Conservation (phyloP, 2,113 vertebrate genomes). For the Myrmecobius fasciatus region DNA sequence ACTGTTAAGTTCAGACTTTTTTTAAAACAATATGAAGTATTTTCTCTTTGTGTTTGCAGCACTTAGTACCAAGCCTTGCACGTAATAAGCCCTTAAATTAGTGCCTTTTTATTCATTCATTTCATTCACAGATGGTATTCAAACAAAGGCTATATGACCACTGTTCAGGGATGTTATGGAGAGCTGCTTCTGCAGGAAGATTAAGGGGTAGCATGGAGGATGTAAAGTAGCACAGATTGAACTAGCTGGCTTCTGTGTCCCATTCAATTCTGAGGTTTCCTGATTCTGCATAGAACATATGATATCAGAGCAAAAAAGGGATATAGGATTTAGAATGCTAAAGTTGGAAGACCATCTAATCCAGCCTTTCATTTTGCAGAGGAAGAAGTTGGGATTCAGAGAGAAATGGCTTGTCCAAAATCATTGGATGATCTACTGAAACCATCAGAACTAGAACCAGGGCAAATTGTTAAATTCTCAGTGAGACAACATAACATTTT, state of each 20-base stretch:
- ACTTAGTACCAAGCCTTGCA: background rate
- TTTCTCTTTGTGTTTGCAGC: background rate
- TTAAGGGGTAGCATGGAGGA: background rate
- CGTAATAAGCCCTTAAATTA: background rate
- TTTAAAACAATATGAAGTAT: background rate
- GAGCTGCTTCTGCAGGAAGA: background rate
- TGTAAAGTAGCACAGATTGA: background rate
- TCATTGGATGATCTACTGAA: background rate
- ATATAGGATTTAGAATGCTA: background rate
- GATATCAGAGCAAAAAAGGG: background rate
- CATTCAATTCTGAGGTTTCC: background rate
- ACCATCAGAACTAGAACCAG: background rate
- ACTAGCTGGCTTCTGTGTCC: background rate
- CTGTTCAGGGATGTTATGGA: background rate
- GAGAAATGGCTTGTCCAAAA: background rate
- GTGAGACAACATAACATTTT: no score
- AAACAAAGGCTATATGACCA: background rate
- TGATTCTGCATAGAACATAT: background rate
- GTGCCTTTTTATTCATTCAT: background rate
- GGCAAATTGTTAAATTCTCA: background rate
- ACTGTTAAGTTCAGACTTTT: background rate
- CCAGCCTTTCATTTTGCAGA: background rate
- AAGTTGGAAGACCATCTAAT: background rate
- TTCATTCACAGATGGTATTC: background rate
- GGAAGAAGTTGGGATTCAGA: background rate